Base-by-base conservation (phyloP, 2,888 invertebrate genomes). In the Nymphalis polychloros region DNA sequence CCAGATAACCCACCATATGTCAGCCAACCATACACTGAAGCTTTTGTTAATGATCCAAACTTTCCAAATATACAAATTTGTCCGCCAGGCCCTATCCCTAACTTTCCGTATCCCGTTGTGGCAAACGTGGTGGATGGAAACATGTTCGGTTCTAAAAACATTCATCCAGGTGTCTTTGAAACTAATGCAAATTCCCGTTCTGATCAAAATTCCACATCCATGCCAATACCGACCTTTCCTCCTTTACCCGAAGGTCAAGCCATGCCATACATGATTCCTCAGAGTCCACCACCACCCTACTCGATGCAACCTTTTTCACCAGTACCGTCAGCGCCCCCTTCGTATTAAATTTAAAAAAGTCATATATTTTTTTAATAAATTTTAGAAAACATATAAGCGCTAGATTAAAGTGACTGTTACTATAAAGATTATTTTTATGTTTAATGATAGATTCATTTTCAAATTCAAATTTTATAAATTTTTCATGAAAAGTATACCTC, bases 21-120 rank as follows among this genome's bases (percentile, higher is more conserved):
- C 6, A 67, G 57, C 17, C 41, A 41, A 41, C 41, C 41, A 0
- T 41, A 41, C 41, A 41, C 41, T 4, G 41, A 41, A 41, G 35
- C 61, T 2, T 50, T 63, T 31, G 20, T 27, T 61, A n/a, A 49
- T 20, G 41, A 19, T 10, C 57, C 52, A 8, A 61, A 59, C 23
- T 23, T 64, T 8, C 61, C 48, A 27, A 63, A 59, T 31, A 19
- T 67, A 13, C 69, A 72, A 27, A 49, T 64, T 0, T 59, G 53
- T 20, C 67, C 65, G 2, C 84, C 88, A 0, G 73, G 72, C 13
- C 75, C 72, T 0, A 35, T 49, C 3, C 64, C 66, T 8, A 31
- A 31, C 2, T 55, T n/a, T 8, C 53, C 53, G 6, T 70, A 71
- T 23, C 55, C 70, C 0, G 41, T 41, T 41, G 49, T 67, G 19